These are phyloP conservation scores for Homarus gammarus DNA, from an alignment of 2,888 invertebrate genomes.

Conservation along the genomic window DNA sequence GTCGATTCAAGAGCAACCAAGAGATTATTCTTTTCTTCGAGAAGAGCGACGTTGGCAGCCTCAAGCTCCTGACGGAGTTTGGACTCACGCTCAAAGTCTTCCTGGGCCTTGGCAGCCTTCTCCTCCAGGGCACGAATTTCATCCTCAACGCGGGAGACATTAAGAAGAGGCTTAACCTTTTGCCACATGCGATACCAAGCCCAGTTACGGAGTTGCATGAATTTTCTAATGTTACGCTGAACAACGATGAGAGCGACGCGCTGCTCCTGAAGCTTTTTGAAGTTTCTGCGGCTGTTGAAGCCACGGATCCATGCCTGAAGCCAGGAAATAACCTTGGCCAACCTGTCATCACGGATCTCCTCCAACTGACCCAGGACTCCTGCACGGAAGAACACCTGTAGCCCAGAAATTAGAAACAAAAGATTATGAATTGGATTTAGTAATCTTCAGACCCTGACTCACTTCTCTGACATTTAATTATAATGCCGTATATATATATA, in stretches of 20 bases:
- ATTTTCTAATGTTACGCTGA: slow-evolving; percentile 99
- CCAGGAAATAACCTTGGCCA: slow-evolving; percentile 98
- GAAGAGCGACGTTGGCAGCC: slow-evolving; percentile 92
- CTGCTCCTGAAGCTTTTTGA: slow-evolving; percentile 98
- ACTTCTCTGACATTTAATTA: too few relatives aligned
- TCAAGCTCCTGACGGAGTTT: slow-evolving; percentile 98
- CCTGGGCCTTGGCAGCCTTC: slow-evolving; percentile 96
- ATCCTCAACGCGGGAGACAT: slow-evolving; percentile 99
- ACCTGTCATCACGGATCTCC: slow-evolving; percentile 99
- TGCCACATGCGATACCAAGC: slow-evolving; percentile 99
- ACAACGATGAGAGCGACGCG: slow-evolving; percentile 97
- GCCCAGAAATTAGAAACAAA: background rate
- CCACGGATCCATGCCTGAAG: slow-evolving; percentile 98
- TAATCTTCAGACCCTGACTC: too few relatives aligned
- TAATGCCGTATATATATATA: too few relatives aligned
- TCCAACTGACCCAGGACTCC: slow-evolving; percentile 99
- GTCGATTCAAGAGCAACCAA: slow-evolving; percentile 94
- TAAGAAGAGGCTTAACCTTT: slow-evolving; percentile 99
- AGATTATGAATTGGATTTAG: too few relatives aligned
- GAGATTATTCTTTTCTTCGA: slow-evolving; percentile 96
- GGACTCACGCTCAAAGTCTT: slow-evolving; percentile 95
- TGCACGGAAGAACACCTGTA: slow-evolving; percentile 99
- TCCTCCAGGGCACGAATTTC: slow-evolving; percentile 91
- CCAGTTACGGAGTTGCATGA: slow-evolving; percentile 99
- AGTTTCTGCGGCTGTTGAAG: slow-evolving; percentile 93